Base-by-base conservation (phyloP, 2,888 invertebrate genomes). In the Habrosyne pyritoides region DNA sequence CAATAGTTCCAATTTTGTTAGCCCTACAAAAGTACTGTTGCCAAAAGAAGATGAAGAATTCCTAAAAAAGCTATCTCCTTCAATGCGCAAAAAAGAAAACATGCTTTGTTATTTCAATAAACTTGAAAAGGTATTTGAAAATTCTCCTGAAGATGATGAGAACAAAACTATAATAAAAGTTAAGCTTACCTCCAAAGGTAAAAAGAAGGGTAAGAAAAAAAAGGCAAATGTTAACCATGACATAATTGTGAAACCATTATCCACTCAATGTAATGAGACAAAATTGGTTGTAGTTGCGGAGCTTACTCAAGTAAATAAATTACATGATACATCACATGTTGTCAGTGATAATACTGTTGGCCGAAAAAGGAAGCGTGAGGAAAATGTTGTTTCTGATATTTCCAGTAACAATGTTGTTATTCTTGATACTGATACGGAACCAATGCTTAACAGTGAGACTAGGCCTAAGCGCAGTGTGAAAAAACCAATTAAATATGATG, bases 31-130 rank as follows among this genome's bases (percentile, higher is more conserved):
- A 36, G 80, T 79, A 60, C 48, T 49, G 46, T 58, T 86, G 33
- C 64, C 75, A 12, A 76, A 81, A 61, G 91, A 89, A 73, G 79
- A 92, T 77, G 72, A 76, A 49, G 93, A 93, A 46, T 94, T 94
- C 69, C 66, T 94, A 2, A 79, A 87, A 2, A 94, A 94, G 64
- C 74, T 94, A 18, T 92, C 93, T 0, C 94, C 94, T 52, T 94
- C 94, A 21, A 80, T 93, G 0, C 94, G 89, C 70, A 94, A 94
- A 67, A 92, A 93, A 28, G 94, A 94, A 74, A 94, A 93, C 67
- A 87, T 95, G 79, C 79, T 94, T 21, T 93, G 93, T 58, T 95
- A 95, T 74, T 94, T 94, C 73, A 86, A 91, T 60, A 94, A 94
- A 80, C 64, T 93, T 53, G 82, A 87, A 53, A 93, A 87, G 67